Conservation (phyloP, 1,140 invertebrate species). For the Penaeus vannamei region DNA sequence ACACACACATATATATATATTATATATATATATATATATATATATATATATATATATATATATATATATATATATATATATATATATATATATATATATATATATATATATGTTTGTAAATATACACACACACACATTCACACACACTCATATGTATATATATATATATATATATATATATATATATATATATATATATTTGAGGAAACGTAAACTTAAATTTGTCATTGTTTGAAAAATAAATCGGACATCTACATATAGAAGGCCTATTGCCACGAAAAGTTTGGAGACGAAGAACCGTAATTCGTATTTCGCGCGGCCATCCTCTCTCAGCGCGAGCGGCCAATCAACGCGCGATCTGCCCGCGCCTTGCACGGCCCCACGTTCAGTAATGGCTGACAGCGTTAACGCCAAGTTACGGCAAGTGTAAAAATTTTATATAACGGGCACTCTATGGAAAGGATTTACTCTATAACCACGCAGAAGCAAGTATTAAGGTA, state of each 20-base stretch:
- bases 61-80: conserved; percentile 42
- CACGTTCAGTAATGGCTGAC: conserved; percentile 57
- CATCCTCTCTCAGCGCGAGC: not conserved
- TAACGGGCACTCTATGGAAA: conserved; percentile 19
- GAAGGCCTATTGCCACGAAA: too few species aligned
- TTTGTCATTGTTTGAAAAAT: too few species aligned
- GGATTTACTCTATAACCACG: conserved; percentile 36
- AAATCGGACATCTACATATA: too few species aligned
- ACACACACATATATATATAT: conserved; percentile 21
- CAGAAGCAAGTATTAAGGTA: conserved; percentile 43
- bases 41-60: conserved; percentile 37
- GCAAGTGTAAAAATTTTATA: conserved; percentile 43
- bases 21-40: conserved; percentile 5
- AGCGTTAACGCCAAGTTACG: conserved; percentile 43
- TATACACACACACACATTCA: too few species aligned
- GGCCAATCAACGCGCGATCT: conserved; percentile 39
- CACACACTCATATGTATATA: conserved; percentile 8
- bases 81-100: conserved; percentile 55
- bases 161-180: conserved; percentile 8
- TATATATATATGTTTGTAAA: conserved; percentile 25
- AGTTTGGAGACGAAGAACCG: not conserved
- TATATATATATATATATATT: not conserved
- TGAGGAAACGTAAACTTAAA: too few species aligned
- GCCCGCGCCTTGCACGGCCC: conserved; percentile 61
- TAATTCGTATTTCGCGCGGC: conserved; percentile 5